Percentiles rank a stretch among this genome's conserved stretches.
Conservation (phyloP, 2,888 invertebrate species). For the Calephelis perditalis region DNA sequence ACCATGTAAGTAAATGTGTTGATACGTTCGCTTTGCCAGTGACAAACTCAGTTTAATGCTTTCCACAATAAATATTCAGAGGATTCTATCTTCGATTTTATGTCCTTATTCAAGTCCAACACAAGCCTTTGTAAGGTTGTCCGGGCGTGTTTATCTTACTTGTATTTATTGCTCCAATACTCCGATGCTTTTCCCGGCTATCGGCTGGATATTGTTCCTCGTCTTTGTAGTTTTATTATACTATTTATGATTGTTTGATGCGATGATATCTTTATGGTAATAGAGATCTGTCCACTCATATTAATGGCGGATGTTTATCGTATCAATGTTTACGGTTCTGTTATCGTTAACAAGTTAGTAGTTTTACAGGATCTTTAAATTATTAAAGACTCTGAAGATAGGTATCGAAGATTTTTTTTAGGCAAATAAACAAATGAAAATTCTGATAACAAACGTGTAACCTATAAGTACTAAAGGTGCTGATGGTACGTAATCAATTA, state of each 20-base stretch:
- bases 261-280: slow-evolving; percentile 11
- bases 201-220: slow-evolving; percentile 11
- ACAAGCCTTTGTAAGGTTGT: slow-evolving; percentile 33
- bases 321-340: background rate
- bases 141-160: slow-evolving; percentile 45
- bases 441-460: too few relatives aligned
- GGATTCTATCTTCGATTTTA: slow-evolving; percentile 29
- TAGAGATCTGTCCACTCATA: slow-evolving; percentile 7
- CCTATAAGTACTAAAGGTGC: too few relatives aligned
- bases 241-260: slow-evolving; percentile 8
- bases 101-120: slow-evolving; percentile 28
- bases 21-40: background rate
- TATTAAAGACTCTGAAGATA: too few relatives aligned
- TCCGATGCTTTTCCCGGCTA: slow-evolving; percentile 26
- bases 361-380: too few relatives aligned
- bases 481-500: too few relatives aligned
- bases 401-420: too few relatives aligned
- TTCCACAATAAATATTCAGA: slow-evolving; percentile 30
- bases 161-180: slow-evolving; percentile 55
- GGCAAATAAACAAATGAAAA: too few relatives aligned
- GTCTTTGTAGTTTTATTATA: slow-evolving; percentile 10
- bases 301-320: slow-evolving; percentile 4
- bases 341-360: too few relatives aligned
- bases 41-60: slow-evolving; percentile 9
- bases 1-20: background rate